Conservation (phyloP, 64 coral and sea anemone species). For the Dendrophyllia cribrosa region DNA sequence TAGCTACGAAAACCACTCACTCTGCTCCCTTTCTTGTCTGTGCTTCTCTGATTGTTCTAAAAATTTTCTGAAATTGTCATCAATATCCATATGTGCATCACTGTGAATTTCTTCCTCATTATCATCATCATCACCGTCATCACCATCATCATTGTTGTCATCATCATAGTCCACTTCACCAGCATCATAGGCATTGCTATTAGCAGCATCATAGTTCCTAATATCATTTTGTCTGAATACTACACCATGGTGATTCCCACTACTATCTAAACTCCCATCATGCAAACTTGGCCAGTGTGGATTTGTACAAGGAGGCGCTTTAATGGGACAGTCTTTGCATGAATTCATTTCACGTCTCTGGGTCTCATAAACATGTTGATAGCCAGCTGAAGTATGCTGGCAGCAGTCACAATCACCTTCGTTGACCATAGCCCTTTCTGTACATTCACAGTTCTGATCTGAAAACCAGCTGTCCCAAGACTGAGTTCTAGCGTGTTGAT, state of each 20-base stretch:
- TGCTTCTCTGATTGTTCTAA: constrained; percentile 86
- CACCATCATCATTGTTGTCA: neutral
- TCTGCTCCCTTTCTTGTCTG: constrained; percentile 85
- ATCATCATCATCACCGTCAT: neutral
- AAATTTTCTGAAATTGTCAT: constrained; percentile 86
- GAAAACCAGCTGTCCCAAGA: neutral
- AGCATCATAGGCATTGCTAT: neutral
- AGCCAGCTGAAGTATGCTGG: neutral
- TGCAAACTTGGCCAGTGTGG: neutral
- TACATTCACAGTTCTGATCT: constrained; percentile 39
- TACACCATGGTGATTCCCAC: neutral
- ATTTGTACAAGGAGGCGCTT: neutral
- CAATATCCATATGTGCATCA: constrained; percentile 73
- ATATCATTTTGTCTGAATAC: neutral
- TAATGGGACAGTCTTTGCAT: neutral
- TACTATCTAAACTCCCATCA: neutral
- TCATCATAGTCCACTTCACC: neutral
- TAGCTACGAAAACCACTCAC: neutral
- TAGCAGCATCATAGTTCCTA: neutral
- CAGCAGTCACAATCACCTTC: neutral
- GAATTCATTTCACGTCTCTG: neutral
- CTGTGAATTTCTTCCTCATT: constrained; percentile 32
- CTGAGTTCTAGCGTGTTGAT: neutral
- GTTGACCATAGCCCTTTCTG: neutral
- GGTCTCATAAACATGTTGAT: neutral